Conservation (phyloP, 92 coral and sea anemone species). For the Palythoa grandiflora region DNA sequence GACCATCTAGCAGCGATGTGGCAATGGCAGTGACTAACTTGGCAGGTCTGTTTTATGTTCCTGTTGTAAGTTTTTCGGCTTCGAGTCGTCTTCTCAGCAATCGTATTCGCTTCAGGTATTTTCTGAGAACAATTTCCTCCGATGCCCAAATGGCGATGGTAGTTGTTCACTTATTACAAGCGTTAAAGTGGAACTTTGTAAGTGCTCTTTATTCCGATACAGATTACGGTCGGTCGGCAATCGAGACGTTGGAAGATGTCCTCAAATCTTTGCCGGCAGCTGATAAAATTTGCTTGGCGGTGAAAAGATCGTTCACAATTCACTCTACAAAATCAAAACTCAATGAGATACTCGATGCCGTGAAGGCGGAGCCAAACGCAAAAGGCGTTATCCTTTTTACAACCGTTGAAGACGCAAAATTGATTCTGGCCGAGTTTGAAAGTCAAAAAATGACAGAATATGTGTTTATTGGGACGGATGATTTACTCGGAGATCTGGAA, state of each 20-base stretch:
- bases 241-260: slow-evolving; percentile 80
- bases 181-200: slow-evolving; percentile 81
- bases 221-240: slow-evolving; percentile 90
- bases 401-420: slow-evolving; percentile 76
- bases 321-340: slow-evolving; percentile 57
- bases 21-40: slow-evolving; percentile 90
- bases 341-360: slow-evolving; percentile 48
- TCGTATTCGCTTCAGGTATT: slow-evolving; percentile 82
- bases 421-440: slow-evolving; percentile 66
- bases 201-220: slow-evolving; percentile 88
- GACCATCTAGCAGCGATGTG: slow-evolving; percentile 80
- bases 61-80: slow-evolving; percentile 80
- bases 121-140: slow-evolving; percentile 82
- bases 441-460: slow-evolving; percentile 64
- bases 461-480: slow-evolving; percentile 78
- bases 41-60: slow-evolving; percentile 91
- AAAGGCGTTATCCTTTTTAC: slow-evolving; percentile 78
- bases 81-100: slow-evolving; percentile 86
- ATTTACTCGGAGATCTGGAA: slow-evolving; percentile 62
- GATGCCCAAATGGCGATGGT: slow-evolving; percentile 78
- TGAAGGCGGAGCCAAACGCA: slow-evolving; percentile 61
- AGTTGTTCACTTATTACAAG: slow-evolving; percentile 74
- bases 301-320: slow-evolving; percentile 68
- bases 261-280: slow-evolving; percentile 50
- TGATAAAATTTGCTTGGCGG: slow-evolving; percentile 75